Percentiles rank a stretch among this genome's conserved stretches.
Conservation (phyloP, 2,797 vertebrate genomes). For the Gadopsis marmoratus region DNA sequence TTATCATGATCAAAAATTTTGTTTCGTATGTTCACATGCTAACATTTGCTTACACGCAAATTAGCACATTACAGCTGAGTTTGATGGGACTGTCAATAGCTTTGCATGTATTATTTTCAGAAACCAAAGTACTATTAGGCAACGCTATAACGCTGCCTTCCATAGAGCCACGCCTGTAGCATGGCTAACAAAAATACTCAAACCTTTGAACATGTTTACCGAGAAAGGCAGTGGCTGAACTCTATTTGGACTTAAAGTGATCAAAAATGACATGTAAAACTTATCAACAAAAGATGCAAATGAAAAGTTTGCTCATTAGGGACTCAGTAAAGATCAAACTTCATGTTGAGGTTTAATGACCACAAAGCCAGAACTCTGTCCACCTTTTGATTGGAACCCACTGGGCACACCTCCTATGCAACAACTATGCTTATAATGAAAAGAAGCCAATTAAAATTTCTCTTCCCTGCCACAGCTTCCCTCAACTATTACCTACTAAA, state of each 20-base stretch:
- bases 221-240: not conserved
- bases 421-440: not conserved
- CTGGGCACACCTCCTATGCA: not conserved
- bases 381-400: slow-evolving; percentile 24
- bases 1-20: not conserved
- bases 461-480: not conserved
- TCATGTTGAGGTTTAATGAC: slow-evolving; percentile 6
- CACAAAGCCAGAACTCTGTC: not conserved
- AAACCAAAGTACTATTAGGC: not conserved
- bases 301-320: slow-evolving; percentile 20
- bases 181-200: not conserved
- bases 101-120: not conserved
- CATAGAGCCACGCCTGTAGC: not conserved
- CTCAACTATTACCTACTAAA: not conserved
- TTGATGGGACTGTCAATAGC: not conserved
- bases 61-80: not conserved
- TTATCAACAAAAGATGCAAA: not conserved
- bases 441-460: slow-evolving; percentile 1
- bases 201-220: not conserved
- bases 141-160: too few species aligned
- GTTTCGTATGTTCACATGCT: not conserved
- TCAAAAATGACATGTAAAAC: not conserved
- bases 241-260: not conserved
- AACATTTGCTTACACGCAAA: not conserved
- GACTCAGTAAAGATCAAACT: slow-evolving; percentile 2